Percentiles rank a stretch among this genome's conserved stretches.
These are phyloP conservation scores for Micromesistius poutassou DNA, from an alignment of 2,797 vertebrate genomes.

Conservation along the genomic window DNA sequence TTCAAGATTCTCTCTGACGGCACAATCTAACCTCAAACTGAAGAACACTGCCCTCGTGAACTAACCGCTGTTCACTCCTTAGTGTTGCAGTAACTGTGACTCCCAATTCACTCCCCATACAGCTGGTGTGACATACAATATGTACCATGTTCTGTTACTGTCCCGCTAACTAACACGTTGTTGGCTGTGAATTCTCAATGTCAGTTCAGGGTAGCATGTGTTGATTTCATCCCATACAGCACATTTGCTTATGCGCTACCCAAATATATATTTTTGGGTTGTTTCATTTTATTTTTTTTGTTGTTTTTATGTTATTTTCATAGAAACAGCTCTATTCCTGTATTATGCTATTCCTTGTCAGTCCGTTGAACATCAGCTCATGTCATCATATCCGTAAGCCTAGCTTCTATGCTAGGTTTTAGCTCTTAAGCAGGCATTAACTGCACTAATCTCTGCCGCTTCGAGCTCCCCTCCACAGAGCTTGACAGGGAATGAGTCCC, in stretches of 20 bases:
- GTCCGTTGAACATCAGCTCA: not conserved
- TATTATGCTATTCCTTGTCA: not conserved
- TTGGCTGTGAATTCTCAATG: not conserved
- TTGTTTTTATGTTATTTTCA: not conserved
- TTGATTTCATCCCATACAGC: not conserved
- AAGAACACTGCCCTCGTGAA: not conserved
- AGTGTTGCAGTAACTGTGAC: not conserved
- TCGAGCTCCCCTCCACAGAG: not conserved
- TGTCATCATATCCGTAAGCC: not conserved
- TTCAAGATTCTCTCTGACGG: not conserved
- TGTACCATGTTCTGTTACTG: not conserved
- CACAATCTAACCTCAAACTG: slow-evolving; percentile 1
- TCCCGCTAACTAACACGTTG: not conserved
- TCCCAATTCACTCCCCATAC: not conserved
- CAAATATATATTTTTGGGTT: not conserved
- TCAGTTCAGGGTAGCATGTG: not conserved
- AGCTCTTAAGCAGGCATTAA: not conserved
- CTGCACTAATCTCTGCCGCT: not conserved
- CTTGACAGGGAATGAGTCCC: not conserved
- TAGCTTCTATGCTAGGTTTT: not conserved
- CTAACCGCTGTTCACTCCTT: not conserved
- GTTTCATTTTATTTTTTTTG: not conserved
- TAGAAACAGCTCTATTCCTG: not conserved
- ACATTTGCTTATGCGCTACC: not conserved
- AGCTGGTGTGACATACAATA: not conserved